phyloP scores from a whole-genome alignment of 2,888 invertebrate species.

The Coenonympha glycerion region DNA sequence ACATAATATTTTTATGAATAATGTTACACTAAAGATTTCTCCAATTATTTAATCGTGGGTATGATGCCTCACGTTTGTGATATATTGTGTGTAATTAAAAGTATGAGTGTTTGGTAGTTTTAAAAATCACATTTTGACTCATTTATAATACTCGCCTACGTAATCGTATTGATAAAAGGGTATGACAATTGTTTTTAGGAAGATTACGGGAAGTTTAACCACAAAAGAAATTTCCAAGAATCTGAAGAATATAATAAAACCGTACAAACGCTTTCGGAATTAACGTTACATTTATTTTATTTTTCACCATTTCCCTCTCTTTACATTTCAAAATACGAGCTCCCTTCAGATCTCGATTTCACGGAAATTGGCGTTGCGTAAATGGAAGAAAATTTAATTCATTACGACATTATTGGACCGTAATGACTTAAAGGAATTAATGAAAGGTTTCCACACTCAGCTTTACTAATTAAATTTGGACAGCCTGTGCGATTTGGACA shows the following conservation, averaged over 20 bases:
- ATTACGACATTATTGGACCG: slow-evolving; percentile 14
- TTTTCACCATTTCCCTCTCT: background rate
- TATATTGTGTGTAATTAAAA: too few relatives aligned
- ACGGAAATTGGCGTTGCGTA: slow-evolving; percentile 7
- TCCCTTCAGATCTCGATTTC: slow-evolving; percentile 5
- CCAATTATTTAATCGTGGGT: too few relatives aligned
- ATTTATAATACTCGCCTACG: too few relatives aligned
- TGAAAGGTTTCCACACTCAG: background rate
- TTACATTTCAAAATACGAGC: background rate
- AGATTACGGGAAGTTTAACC: too few relatives aligned
- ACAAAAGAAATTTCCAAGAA: too few relatives aligned
- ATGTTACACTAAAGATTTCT: too few relatives aligned
- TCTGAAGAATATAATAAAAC: background rate
- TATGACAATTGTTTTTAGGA: too few relatives aligned
- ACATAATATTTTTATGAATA: too few relatives aligned
- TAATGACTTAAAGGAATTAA: slow-evolving; percentile 18
- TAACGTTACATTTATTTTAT: background rate
- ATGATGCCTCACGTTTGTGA: too few relatives aligned
- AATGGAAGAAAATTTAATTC: slow-evolving; percentile 23
- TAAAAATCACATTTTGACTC: too few relatives aligned
- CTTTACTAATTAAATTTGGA: background rate
- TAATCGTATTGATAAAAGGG: too few relatives aligned
- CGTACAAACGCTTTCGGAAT: background rate
- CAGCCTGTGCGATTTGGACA: background rate
- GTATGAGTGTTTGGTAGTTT: too few relatives aligned